Evolutionary conservation across 1,140 invertebrate species (phyloP).

Genomic region (Hypsibius dujardini): DNA sequence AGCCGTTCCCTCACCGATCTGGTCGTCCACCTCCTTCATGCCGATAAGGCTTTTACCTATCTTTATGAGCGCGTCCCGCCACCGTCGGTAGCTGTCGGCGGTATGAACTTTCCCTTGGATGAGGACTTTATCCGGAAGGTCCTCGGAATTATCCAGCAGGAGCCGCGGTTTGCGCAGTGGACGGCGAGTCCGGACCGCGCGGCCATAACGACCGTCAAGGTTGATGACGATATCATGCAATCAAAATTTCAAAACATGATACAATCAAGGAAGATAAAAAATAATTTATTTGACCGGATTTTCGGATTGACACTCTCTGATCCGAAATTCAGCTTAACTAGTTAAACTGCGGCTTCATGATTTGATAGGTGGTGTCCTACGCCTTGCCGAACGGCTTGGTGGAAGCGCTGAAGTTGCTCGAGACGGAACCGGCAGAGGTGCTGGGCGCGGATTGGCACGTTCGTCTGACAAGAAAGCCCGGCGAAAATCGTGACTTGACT

Average conservation of each 20-base stretch:
- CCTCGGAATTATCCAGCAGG: neutral
- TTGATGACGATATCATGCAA: no score
- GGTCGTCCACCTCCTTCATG: neutral
- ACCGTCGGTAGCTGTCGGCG: neutral
- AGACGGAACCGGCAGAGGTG: neutral
- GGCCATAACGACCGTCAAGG: neutral
- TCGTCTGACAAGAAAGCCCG: neutral
- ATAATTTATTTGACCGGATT: no score
- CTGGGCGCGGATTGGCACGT: neutral
- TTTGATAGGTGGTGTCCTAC: no score
- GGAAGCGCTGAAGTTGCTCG: neutral
- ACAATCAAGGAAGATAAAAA: no score
- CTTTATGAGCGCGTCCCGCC: neutral
- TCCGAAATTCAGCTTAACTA: neutral
- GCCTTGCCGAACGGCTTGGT: constrained; percentile 1
- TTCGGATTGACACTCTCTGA: no score
- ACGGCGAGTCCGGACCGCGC: neutral
- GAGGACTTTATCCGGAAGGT: constrained; percentile 9
- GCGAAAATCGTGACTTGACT: neutral
- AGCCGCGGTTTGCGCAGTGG: neutral
- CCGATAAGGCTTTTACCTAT: neutral
- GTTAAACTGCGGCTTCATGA: no score
- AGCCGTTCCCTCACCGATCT: neutral
- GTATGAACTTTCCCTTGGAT: neutral
- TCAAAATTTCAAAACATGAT: no score